Evolutionary conservation across 1,140 invertebrate genomes (phyloP).

Genomic region (Meteorus sp.): DNA sequence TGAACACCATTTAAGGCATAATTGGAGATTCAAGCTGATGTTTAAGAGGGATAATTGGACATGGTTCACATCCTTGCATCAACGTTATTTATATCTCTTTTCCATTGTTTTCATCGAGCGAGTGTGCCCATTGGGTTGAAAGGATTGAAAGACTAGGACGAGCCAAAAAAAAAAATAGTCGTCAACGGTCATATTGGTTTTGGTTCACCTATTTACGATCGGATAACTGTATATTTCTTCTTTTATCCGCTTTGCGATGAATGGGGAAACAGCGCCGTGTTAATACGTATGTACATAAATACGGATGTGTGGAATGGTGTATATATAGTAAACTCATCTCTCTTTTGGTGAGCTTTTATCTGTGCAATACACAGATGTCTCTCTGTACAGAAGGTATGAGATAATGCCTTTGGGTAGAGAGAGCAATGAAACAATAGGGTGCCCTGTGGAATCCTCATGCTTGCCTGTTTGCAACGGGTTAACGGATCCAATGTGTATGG

Average conservation of each 20-base stretch:
- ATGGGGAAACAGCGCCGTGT: background rate
- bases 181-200: too few relatives aligned
- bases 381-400: background rate
- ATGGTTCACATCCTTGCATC: too few relatives aligned
- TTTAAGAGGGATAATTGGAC: background rate
- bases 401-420: conserved; percentile 13
- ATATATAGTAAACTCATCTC: too few relatives aligned
- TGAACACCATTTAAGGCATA: background rate
- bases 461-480: conserved; percentile 15
- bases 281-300: background rate
- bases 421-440: conserved; percentile 15
- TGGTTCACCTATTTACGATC: conserved; percentile 1
- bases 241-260: conserved; percentile 7
- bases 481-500: conserved; percentile 10
- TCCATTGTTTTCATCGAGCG: too few relatives aligned
- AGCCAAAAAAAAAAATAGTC: too few relatives aligned
- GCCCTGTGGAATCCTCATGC: conserved; percentile 14
- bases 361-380: background rate
- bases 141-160: too few relatives aligned
- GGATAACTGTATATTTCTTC: too few relatives aligned
- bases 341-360: background rate
- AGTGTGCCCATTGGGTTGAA: too few relatives aligned
- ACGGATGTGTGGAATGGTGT: too few relatives aligned
- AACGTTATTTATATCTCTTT: too few relatives aligned
- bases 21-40: too few relatives aligned